Conservation (phyloP, 2,888 invertebrate genomes). For the Megalurothrips usitatus region DNA sequence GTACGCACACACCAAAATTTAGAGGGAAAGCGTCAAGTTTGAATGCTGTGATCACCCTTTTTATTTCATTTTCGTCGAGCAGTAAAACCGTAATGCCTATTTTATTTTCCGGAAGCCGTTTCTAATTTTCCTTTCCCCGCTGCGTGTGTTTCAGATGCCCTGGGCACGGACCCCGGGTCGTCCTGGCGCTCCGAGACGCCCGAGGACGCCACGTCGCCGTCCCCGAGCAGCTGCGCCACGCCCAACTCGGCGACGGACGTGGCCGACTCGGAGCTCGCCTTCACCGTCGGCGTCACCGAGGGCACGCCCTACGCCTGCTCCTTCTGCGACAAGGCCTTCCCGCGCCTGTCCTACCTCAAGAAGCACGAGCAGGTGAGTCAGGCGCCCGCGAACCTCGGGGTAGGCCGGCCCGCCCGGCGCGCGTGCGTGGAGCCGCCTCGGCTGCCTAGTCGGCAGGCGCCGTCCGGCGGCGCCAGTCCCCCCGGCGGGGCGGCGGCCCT, state of each 20-base stretch:
- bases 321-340: slow-evolving; percentile 88
- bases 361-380: slow-evolving; percentile 83
- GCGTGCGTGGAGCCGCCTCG: too few relatives aligned
- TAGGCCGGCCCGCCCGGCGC: too few relatives aligned
- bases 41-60: too few relatives aligned
- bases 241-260: slow-evolving; percentile 62
- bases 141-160: slow-evolving; percentile 56
- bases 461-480: too few relatives aligned
- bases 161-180: slow-evolving; percentile 63
- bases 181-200: slow-evolving; percentile 63
- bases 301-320: slow-evolving; percentile 84
- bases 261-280: slow-evolving; percentile 56
- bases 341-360: slow-evolving; percentile 78
- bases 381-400: too few relatives aligned
- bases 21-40: too few relatives aligned
- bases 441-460: too few relatives aligned
- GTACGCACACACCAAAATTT: too few relatives aligned
- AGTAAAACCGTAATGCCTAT: too few relatives aligned
- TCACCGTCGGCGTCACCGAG: slow-evolving; percentile 64
- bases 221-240: slow-evolving; percentile 57
- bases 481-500: too few relatives aligned
- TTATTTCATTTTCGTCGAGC: too few relatives aligned
- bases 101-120: too few relatives aligned
- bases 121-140: slow-evolving; percentile 35
- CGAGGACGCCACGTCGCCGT: slow-evolving; percentile 56